Evolutionary conservation across 2,888 invertebrate genomes (phyloP).

Genomic region (Sicus ferrugineus): DNA sequence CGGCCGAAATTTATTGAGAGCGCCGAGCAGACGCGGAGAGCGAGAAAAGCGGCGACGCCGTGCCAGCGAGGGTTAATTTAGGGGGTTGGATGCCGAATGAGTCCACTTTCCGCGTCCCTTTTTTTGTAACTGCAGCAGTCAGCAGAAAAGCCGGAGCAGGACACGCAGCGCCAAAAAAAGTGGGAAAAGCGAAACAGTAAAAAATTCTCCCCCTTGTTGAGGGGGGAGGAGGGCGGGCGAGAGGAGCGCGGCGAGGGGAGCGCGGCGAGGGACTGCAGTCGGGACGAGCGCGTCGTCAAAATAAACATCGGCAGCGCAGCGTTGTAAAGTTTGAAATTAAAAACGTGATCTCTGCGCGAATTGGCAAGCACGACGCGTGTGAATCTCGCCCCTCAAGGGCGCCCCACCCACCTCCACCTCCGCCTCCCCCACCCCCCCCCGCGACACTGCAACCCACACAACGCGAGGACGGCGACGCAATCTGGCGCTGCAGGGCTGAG

Average conservation of each 20-base stretch:
- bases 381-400: slow-evolving; percentile 8
- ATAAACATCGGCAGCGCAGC: slow-evolving; percentile 53
- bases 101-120: slow-evolving; percentile 27
- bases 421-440: not conserved
- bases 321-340: slow-evolving; percentile 63
- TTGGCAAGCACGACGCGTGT: slow-evolving; percentile 53
- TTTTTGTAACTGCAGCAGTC: not conserved
- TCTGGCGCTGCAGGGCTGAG: not conserved
- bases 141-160: not conserved
- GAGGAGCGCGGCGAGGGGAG: not conserved
- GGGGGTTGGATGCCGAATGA: slow-evolving; percentile 7
- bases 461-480: not conserved
- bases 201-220: not conserved
- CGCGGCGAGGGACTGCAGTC: not conserved
- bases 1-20: slow-evolving; percentile 1
- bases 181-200: not conserved
- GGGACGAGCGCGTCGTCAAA: slow-evolving; percentile 45
- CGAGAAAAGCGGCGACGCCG: not conserved
- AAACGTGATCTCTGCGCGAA: slow-evolving; percentile 62
- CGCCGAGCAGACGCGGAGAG: not conserved
- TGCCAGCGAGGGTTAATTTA: slow-evolving; percentile 31
- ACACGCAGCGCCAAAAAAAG: not conserved
- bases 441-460: not conserved
- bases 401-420: not conserved
- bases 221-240: not conserved